Percentiles rank a stretch among this genome's conserved stretches.
These are phyloP conservation scores for Habrosyne pyritoides DNA, from an alignment of 2,888 invertebrate genomes.

Conservation along the genomic window DNA sequence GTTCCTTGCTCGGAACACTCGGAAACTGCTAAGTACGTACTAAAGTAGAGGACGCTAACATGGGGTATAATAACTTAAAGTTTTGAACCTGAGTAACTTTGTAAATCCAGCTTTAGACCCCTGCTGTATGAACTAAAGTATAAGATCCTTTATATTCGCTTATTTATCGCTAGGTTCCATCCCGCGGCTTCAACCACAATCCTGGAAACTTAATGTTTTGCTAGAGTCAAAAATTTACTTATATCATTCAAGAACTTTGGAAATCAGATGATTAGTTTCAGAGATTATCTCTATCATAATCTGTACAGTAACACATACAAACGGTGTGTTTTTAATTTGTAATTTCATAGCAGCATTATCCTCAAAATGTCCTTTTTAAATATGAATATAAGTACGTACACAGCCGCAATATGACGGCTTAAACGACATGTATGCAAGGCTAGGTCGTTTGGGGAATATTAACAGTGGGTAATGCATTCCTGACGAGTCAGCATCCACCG, in stretches of 20 bases:
- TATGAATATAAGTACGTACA: not conserved
- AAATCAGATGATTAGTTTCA: no score
- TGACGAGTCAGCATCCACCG: constrained; percentile 27
- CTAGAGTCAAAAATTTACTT: no score
- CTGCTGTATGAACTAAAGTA: not conserved
- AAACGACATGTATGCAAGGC: not conserved
- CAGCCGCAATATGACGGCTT: not conserved
- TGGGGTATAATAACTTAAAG: not conserved
- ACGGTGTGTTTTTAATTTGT: not conserved
- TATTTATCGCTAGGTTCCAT: no score
- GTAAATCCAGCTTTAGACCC: not conserved
- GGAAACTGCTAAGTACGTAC: not conserved
- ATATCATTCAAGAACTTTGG: no score
- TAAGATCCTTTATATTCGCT: no score
- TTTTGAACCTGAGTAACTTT: not conserved
- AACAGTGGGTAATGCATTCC: constrained; percentile 37
- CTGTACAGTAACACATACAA: no score
- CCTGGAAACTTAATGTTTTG: no score
- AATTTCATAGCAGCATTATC: not conserved
- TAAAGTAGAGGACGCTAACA: not conserved
- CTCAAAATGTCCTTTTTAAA: not conserved
- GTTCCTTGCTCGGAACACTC: not conserved
- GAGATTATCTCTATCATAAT: no score
- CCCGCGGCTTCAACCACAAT: no score
- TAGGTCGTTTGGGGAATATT: constrained; percentile 25